Percentiles rank a stretch among this genome's conserved stretches.
Conservation (phyloP, 2,797 vertebrate genomes). For the Anableps anableps region DNA sequence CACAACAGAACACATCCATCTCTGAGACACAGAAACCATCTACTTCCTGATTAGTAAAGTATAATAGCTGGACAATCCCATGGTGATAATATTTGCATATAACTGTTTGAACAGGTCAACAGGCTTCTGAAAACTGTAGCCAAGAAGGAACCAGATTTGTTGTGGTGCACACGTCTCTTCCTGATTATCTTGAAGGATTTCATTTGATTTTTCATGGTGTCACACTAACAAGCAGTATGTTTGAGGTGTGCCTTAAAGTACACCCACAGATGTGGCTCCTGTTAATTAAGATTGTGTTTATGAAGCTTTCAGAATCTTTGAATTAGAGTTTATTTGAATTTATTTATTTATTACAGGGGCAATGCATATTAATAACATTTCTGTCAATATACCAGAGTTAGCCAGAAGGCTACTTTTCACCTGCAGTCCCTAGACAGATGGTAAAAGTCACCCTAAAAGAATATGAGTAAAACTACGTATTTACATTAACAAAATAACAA, state of each 20-base stretch:
- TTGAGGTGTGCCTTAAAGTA: neutral
- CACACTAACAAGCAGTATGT: neutral
- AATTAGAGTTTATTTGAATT: neutral
- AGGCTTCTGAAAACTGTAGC: neutral
- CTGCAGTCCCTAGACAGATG: neutral
- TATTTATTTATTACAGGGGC: neutral
- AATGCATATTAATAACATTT: neutral
- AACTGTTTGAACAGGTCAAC: neutral
- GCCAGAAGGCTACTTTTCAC: no score
- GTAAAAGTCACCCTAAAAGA: neutral
- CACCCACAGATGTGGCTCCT: neutral
- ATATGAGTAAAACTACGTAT: no score
- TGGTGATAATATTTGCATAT: neutral
- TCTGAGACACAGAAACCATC: neutral
- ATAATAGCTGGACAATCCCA: neutral
- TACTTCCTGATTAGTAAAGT: neutral
- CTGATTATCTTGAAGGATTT: neutral
- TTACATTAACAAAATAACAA: no score
- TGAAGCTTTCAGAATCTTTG: neutral
- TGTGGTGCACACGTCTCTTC: neutral
- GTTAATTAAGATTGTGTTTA: neutral
- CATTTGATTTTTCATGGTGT: neutral
- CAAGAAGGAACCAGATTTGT: neutral
- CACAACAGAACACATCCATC: neutral
- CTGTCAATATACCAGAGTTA: constrained; percentile 1